phyloP scores from a whole-genome alignment of 2,888 invertebrate species.

The Xanthorhoe spadicearia region DNA sequence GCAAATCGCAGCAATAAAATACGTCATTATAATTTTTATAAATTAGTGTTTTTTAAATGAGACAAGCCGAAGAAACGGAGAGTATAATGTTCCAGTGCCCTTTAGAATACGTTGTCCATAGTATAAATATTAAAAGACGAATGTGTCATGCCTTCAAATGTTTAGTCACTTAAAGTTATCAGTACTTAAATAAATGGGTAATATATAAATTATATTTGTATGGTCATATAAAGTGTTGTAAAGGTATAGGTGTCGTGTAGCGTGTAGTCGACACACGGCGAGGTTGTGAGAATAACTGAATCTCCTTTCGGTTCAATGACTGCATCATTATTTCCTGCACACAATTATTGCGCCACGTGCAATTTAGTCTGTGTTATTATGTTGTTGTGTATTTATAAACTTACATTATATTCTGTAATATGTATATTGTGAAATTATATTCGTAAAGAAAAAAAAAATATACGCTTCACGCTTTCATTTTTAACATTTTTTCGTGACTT shows the following conservation, averaged over 20 bases:
- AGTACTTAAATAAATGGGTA: conserved; percentile 81
- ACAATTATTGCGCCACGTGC: conserved; percentile 80
- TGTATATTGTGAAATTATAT: conserved; percentile 84
- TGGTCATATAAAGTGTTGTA: conserved; percentile 47
- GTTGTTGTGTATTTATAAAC: conserved; percentile 84
- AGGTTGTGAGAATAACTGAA: conserved; percentile 80
- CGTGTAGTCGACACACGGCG: conserved; percentile 46
- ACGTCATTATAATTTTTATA: conserved; percentile 74
- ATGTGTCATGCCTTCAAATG: conserved; percentile 81
- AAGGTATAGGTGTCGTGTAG: conserved; percentile 56
- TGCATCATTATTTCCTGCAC: conserved; percentile 81
- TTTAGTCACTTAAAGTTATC: conserved; percentile 82
- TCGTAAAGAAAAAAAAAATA: conserved; percentile 76
- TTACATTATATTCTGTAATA: conserved; percentile 80
- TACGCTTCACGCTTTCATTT: conserved; percentile 84
- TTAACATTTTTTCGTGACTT: conserved; percentile 81
- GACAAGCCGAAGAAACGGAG: conserved; percentile 74
- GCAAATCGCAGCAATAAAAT: conserved; percentile 79
- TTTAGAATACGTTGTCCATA: conserved; percentile 83
- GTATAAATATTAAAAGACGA: conserved; percentile 69
- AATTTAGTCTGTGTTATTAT: conserved; percentile 84
- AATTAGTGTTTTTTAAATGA: conserved; percentile 77
- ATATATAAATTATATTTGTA: conserved; percentile 51
- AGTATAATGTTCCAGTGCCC: conserved; percentile 83
- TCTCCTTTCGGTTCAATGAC: conserved; percentile 82